Evolutionary conservation across 2,113 vertebrate genomes (phyloP).

Genomic region (Channa maculata): DNA sequence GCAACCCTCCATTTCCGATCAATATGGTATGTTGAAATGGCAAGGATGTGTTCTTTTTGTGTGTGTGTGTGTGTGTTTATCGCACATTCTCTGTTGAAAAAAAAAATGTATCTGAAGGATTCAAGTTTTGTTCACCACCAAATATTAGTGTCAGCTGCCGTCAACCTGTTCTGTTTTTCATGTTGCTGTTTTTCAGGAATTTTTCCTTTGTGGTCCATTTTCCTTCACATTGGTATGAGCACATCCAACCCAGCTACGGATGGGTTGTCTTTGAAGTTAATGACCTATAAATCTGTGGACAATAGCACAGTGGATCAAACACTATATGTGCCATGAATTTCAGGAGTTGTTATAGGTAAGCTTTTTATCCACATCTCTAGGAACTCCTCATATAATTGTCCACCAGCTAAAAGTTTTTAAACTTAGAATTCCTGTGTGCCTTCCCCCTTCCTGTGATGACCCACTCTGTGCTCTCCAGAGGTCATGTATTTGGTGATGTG

Average conservation of each 20-base stretch:
- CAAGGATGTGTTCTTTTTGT: conserved; percentile 1
- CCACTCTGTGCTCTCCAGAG: conserved; percentile 49
- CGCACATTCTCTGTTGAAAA: conserved; percentile 7
- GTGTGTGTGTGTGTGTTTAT: not conserved
- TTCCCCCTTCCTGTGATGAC: conserved; percentile 34
- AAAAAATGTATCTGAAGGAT: not conserved
- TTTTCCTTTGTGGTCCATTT: conserved; percentile 46
- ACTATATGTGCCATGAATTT: conserved; percentile 74
- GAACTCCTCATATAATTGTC: conserved; percentile 77
- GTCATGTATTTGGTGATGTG: conserved; percentile 73
- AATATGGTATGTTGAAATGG: conserved; percentile 57
- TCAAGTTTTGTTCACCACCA: not conserved
- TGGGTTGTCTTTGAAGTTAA: conserved; percentile 75
- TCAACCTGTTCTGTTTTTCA: not conserved
- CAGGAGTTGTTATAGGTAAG: conserved; percentile 71
- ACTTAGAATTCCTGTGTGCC: conserved; percentile 52
- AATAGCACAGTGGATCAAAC: conserved; percentile 69
- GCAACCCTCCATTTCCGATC: conserved; percentile 47
- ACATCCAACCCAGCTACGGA: conserved; percentile 44
- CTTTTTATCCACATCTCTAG: conserved; percentile 77
- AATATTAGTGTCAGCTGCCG: not conserved
- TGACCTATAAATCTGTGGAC: conserved; percentile 63
- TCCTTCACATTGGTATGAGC: conserved; percentile 29
- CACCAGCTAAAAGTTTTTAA: conserved; percentile 46
- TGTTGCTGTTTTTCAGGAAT: conserved; percentile 38